Base-by-base conservation (phyloP, 2,113 vertebrate species). In the Oryzias celebensis region DNA sequence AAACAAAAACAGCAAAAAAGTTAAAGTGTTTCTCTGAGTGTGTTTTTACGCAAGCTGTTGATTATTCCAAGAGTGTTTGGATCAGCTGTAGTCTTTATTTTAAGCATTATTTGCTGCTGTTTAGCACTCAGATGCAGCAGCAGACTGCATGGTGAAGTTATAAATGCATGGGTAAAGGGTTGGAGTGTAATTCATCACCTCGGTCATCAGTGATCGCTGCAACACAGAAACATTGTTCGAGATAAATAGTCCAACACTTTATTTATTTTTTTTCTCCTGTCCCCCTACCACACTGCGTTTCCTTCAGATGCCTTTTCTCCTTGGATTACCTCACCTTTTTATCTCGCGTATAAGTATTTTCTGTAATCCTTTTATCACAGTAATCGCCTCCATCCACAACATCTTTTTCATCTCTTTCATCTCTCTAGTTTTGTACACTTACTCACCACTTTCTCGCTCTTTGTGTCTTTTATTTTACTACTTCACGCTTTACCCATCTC, bases 141-240 rank as follows among this genome's bases (percentile, higher is more conserved):
- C 58, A 61, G 60, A 59, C 56, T 18, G 55, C 44, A 68, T 26
- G 57, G 15, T 56, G 64, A 52, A 63, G 65, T 55, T 69, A 69
- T 76, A 82, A 77, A 83, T 64, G 59, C 59, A 28, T 43, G 26
- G 78, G 68, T 79, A 64, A 63, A 36, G 75, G 79, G 68, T 65
- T 31, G 10, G 22, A 20, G 26, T 72, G 42, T 73, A 75, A 84
- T 85, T 84, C 61, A 83, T 87, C 81, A 75, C 56, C 62, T 44
- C 23, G 46, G 15, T 71, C 64, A 42, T 61, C 16, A 57, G 60
- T 59, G 52, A 53, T 68, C 47, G 62, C 45, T 15, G 20, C n/a
- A 56, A 68, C 71, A 28, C 51, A 14, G 50, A 55, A 61, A 54
- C 61, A 26, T 55, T 46, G 46, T 23, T 54, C 48, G 23, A 60